phyloP scores from a whole-genome alignment of 1,140 invertebrate genomes.

The Melipona quadrifasciata region DNA sequence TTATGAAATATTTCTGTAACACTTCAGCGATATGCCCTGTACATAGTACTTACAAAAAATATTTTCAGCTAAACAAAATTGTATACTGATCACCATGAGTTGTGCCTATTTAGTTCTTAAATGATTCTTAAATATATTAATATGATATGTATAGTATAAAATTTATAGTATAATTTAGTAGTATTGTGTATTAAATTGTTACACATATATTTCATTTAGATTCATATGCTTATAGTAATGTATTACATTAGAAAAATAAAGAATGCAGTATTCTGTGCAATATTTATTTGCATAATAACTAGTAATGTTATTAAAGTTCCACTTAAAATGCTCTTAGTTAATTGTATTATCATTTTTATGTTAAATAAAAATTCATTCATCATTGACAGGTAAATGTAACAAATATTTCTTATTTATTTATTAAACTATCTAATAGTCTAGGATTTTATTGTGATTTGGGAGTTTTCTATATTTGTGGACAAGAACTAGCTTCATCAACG shows the following conservation, averaged over 20 bases:
- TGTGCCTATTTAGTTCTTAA: conserved; percentile 57
- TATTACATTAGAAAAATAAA: conserved; percentile 1
- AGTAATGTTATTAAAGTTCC: conserved; percentile 28
- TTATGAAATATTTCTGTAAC: neutral
- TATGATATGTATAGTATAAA: neutral
- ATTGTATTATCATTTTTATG: conserved; percentile 34
- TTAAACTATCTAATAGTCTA: conserved; percentile 69
- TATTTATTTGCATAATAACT: conserved; percentile 68
- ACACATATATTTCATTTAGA: conserved; percentile 8
- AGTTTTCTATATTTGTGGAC: conserved; percentile 69
- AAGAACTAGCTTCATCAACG: conserved; percentile 70
- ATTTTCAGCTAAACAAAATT: conserved; percentile 1
- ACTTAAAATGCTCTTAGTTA: conserved; percentile 17
- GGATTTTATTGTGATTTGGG: conserved; percentile 73
- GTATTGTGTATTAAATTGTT: neutral
- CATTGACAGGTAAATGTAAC: conserved; percentile 45
- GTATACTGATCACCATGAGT: conserved; percentile 34
- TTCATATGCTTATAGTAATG: neutral
- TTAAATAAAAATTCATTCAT: conserved; percentile 45
- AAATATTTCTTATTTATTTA: conserved; percentile 60
- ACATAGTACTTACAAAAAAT: conserved; percentile 9
- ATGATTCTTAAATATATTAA: conserved; percentile 10
- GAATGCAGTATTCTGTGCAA: conserved; percentile 59
- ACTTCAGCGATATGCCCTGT: neutral
- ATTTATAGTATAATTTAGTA: conserved; percentile 4